These are phyloP conservation scores for Isurus oxyrinchus DNA, from an alignment of 2,113 vertebrate species.

Conservation along the genomic window DNA sequence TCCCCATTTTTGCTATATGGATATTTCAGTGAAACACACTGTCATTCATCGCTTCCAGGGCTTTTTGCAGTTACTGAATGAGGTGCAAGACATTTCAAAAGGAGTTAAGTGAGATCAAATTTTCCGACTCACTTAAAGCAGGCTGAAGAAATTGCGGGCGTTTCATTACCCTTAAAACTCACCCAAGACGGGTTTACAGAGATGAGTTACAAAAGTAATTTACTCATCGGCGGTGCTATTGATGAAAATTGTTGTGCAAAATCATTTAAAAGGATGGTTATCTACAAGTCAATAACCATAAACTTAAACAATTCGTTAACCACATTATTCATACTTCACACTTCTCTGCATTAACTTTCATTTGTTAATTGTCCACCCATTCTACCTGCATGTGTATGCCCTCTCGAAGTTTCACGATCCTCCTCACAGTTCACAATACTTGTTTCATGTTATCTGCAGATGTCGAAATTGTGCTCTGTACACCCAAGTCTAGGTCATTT, in stretches of 20 bases:
- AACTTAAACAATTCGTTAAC: no score
- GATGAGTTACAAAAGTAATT: not conserved
- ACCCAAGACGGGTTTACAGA: not conserved
- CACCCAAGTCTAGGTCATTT: no score
- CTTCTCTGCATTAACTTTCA: no score
- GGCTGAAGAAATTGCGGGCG: not conserved
- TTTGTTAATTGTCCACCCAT: no score
- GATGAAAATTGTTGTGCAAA: not conserved
- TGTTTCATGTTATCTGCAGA: no score
- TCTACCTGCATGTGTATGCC: no score
- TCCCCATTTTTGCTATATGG: not conserved
- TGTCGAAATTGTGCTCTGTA: no score
- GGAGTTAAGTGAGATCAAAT: not conserved
- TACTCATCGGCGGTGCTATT: not conserved
- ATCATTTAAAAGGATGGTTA: not conserved
- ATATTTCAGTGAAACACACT: not conserved
- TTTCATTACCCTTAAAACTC: not conserved
- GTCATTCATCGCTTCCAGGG: not conserved
- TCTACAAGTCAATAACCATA: no score
- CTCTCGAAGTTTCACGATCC: no score
- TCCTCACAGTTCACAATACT: no score
- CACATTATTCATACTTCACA: not conserved
- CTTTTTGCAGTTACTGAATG: not conserved
- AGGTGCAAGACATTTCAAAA: not conserved
- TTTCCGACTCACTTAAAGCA: not conserved